A percentile compares a stretch with the other conserved stretches of the same genome.
These are phyloP conservation scores for Drosophila sturtevanti DNA, from an alignment of 1,140 invertebrate genomes.

Conservation along the genomic window DNA sequence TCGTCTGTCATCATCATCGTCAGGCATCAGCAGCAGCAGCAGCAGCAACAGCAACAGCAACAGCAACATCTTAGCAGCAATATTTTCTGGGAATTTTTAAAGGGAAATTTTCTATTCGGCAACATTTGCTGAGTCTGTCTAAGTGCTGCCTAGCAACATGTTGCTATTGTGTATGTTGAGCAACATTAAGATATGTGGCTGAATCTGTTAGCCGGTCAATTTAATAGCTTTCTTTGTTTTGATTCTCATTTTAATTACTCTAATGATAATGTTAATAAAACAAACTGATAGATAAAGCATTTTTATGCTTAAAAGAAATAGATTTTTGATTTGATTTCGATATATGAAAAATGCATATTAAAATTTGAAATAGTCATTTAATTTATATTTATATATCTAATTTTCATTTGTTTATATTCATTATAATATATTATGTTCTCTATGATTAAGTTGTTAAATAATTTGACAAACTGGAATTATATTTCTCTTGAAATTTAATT, in stretches of 20 bases:
- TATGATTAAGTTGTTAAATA: too few species aligned
- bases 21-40: not conserved
- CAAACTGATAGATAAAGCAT: too few species aligned
- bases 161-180: conserved; percentile 18
- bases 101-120: conserved; percentile 27
- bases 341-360: not conserved
- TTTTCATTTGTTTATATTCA: too few species aligned
- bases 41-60: not conserved
- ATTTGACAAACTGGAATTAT: too few species aligned
- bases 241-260: not conserved
- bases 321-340: not conserved
- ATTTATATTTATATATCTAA: too few species aligned
- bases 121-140: conserved; percentile 55
- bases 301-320: conserved; percentile 4
- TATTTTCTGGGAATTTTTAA: not conserved
- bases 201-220: conserved; percentile 19
- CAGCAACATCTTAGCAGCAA: not conserved
- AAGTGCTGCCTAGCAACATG: conserved; percentile 41
- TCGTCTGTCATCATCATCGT: conserved; percentile 13
- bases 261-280: not conserved
- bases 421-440: too few species aligned
- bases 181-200: conserved; percentile 39
- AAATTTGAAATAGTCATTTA: too few species aligned
- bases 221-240: not conserved
- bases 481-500: too few species aligned